Evolutionary conservation across 2,888 invertebrate species (phyloP), one percentile per base, ranked within the genome.

Genomic region (Dorcus parallelipipedus): DNA sequence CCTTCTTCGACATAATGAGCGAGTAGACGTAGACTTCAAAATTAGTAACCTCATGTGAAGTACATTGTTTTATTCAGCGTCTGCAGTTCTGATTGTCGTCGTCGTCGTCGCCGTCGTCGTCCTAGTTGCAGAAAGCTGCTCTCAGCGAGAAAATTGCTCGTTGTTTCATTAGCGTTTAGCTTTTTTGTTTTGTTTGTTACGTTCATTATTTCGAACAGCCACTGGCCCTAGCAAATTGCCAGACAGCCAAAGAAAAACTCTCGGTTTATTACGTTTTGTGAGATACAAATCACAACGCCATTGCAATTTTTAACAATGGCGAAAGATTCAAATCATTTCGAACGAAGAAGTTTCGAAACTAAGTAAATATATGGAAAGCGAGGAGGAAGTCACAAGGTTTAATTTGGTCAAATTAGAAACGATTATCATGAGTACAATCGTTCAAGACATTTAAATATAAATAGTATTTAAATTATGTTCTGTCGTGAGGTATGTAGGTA

Each of bases 1-100:
- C 64, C 66, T 65, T 65, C 65, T 65, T 64, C 67, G 59, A 63
- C 64, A 63, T 63, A 61, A 63, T 63, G 59, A 63, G 63, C 57
- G 54, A 63, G 43, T 49, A 42, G 38, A 53, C 43, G n/a, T n/a
- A 23, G 52, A 41, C 41, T 42, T 54, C 47, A 23, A 54, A 54
- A 54, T 54, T 54, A 47, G 53, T 47, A 47, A 54, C 38, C 53
- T 45, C 53, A 54, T 20, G 33, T 54, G 53, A 54, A 54, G 53
- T 39, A 23, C 47, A 45, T 56, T 51, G 56, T 51, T 56, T 56
- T 56, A 56, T 56, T 51, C 51, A 56, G 38, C n/a, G 43, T 38
- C 51, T 43, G 45, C 51, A 39, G 38, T 43, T 7, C 47, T 56
- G 56, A 56, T 56, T 56, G 51, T 56, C 56, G 42, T 26, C 43